phyloP scores from a whole-genome alignment of 2,797 vertebrate species.

The Protonibea diacanthus region DNA sequence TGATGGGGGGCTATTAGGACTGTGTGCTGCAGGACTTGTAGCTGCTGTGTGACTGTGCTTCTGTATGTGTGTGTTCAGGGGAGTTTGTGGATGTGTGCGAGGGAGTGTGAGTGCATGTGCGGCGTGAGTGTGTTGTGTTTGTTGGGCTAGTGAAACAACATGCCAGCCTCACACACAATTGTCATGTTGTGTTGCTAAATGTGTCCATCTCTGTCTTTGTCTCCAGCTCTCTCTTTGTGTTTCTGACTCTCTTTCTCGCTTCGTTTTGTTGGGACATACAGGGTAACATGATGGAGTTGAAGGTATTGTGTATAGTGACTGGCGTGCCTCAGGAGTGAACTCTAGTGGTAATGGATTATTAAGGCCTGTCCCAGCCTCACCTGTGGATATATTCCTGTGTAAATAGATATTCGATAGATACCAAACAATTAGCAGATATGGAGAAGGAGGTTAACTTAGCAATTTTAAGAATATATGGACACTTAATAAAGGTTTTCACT shows the following conservation, averaged over 20 bases:
- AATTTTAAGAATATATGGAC: conserved; percentile 76
- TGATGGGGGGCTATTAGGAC: conserved; percentile 73
- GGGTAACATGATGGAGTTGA: conserved; percentile 66
- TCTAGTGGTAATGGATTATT: conserved; percentile 30
- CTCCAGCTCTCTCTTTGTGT: conserved; percentile 47
- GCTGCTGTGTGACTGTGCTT: conserved; percentile 62
- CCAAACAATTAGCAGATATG: conserved; percentile 67
- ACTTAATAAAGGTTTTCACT: conserved; percentile 86
- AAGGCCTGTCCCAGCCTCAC: conserved; percentile 74
- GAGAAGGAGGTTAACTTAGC: conserved; percentile 51
- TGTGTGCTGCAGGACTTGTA: conserved; percentile 67
- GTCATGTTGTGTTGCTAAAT: conserved; percentile 67
- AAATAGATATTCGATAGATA: conserved; percentile 80
- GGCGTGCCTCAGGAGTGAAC: conserved; percentile 47
- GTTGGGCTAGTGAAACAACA: conserved; percentile 62
- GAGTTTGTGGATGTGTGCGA: conserved; percentile 17
- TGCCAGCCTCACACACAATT: conserved; percentile 69
- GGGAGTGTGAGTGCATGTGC: conserved; percentile 45
- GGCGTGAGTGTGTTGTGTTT: conserved; percentile 59
- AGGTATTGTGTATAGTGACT: conserved; percentile 43
- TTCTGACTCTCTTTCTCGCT: conserved; percentile 38
- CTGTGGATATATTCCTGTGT: conserved; percentile 74
- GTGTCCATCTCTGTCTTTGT: conserved; percentile 56
- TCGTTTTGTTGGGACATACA: conserved; percentile 77
- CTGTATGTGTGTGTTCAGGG: conserved; percentile 27